These are phyloP conservation scores for Chiloscyllium punctatum DNA, from an alignment of 2,797 vertebrate species.

Conservation along the genomic window DNA sequence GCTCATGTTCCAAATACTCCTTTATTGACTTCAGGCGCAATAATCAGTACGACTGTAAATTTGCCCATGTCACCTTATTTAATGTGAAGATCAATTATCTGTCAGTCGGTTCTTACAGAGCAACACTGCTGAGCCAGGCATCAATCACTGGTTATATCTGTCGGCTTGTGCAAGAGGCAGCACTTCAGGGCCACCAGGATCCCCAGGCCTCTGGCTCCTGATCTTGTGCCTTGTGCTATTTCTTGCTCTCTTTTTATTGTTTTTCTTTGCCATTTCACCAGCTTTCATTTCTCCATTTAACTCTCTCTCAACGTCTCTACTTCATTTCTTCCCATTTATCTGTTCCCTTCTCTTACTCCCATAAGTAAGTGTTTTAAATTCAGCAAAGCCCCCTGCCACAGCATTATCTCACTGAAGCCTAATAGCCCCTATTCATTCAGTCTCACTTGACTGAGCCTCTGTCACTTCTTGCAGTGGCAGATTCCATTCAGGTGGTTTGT, in stretches of 20 bases:
- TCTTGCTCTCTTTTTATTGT: not conserved
- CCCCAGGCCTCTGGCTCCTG: not conserved
- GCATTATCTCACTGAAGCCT: not conserved
- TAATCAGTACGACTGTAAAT: not conserved
- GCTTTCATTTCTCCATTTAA: not conserved
- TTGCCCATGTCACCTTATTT: not conserved
- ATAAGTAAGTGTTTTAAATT: not conserved
- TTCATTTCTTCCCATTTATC: not conserved
- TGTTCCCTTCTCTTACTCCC: not conserved
- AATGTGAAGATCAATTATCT: not conserved
- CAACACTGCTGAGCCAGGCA: not conserved
- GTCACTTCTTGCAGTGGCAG: not conserved
- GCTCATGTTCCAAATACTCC: not conserved
- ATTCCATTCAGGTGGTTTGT: not conserved
- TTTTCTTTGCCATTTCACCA: not conserved
- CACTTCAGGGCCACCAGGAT: not conserved
- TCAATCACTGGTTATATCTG: not conserved
- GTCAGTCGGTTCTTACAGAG: not conserved
- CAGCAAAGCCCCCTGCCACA: not conserved
- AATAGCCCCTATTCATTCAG: not conserved
- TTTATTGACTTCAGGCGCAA: not conserved
- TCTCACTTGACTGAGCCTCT: not conserved
- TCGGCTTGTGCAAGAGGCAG: not conserved
- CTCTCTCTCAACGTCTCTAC: not conserved
- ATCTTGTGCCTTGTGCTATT: too few relatives aligned